Conservation (phyloP, 2,797 vertebrate species). For the Petrocephalus schoutedeni region DNA sequence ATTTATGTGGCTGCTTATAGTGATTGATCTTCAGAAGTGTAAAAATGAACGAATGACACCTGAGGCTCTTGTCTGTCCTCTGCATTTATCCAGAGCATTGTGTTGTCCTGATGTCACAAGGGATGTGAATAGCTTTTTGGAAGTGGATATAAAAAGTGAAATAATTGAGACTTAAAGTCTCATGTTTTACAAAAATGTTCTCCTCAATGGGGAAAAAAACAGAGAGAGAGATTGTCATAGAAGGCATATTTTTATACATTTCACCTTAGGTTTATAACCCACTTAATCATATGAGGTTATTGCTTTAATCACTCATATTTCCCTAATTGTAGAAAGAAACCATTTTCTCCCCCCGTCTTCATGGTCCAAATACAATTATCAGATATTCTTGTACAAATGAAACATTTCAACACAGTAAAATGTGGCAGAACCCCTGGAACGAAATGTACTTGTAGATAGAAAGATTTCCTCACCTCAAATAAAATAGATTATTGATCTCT, state of each 20-base stretch:
- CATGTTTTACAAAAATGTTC: neutral
- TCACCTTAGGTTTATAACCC: neutral
- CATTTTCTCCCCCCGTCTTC: neutral
- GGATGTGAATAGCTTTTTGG: neutral
- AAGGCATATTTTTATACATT: neutral
- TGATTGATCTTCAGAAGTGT: neutral
- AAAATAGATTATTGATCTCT: neutral
- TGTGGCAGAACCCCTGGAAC: neutral
- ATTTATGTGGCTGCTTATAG: neutral
- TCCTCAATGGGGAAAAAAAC: neutral
- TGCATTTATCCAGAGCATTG: neutral
- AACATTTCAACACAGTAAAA: conserved; percentile 2
- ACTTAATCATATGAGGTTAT: neutral
- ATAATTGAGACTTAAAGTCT: neutral
- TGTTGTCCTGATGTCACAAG: neutral
- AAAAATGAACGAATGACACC: neutral
- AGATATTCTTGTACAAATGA: conserved; percentile 14
- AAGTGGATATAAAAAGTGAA: neutral
- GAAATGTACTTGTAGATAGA: neutral
- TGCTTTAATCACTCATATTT: neutral
- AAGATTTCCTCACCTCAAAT: neutral
- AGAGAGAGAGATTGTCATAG: neutral
- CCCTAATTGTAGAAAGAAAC: neutral
- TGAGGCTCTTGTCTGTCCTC: neutral
- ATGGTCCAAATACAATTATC: neutral